These are phyloP conservation scores for Ectobius pallidus DNA, from an alignment of 2,888 invertebrate species.

Conservation along the genomic window DNA sequence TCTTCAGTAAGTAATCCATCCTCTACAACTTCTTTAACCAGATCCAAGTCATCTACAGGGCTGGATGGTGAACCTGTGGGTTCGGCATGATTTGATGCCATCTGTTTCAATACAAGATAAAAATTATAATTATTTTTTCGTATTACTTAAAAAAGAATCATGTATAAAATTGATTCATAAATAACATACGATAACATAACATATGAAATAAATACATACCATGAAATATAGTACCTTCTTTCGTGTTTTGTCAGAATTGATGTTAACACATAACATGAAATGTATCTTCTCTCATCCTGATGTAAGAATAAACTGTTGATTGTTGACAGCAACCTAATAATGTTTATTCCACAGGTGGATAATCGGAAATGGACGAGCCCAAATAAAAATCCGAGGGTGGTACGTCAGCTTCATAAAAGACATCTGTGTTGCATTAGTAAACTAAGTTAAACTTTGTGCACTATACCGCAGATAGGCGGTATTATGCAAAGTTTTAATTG, in stretches of 20 bases:
- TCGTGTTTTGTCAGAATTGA: neutral
- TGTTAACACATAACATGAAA: too few species aligned
- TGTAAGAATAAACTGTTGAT: neutral
- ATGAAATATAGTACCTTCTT: neutral
- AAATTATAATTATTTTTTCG: neutral
- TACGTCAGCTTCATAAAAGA: neutral
- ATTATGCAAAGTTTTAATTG: neutral
- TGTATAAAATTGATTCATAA: neutral
- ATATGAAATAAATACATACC: neutral
- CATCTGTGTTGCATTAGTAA: neutral
- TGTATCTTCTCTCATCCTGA: too few species aligned
- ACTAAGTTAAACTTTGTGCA: neutral
- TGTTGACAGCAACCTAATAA: neutral
- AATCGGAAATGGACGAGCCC: neutral
- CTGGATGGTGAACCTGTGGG: neutral
- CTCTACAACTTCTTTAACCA: too few species aligned
- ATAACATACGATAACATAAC: too few species aligned
- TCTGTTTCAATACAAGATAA: neutral
- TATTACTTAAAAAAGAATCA: neutral
- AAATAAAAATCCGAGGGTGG: neutral
- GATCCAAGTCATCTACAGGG: neutral
- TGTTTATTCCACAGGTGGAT: neutral
- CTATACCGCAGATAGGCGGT: neutral
- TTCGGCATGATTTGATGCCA: neutral
- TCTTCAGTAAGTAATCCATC: neutral